These are phyloP conservation scores for Lithobates sylvaticus DNA, from an alignment of 2,797 vertebrate species.

Conservation along the genomic window DNA sequence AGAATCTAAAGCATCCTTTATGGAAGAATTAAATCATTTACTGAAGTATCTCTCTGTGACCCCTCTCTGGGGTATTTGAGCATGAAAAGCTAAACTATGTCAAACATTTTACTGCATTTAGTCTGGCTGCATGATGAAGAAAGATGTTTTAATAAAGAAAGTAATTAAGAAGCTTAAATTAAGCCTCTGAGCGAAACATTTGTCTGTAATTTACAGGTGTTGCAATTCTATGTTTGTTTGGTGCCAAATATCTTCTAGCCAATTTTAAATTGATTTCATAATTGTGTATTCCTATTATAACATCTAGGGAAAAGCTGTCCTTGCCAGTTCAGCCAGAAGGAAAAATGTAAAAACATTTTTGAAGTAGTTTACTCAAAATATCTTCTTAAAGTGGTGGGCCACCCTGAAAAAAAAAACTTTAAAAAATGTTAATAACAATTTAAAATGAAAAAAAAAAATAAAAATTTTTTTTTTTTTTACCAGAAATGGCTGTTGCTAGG, in stretches of 20 bases:
- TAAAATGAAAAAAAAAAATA: too few relatives aligned
- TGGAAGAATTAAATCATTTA: background rate
- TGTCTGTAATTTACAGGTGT: slow-evolving; percentile 28
- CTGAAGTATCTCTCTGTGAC: background rate
- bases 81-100: background rate
- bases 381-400: background rate
- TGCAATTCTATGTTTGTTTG: slow-evolving; percentile 19
- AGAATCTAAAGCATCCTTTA: background rate
- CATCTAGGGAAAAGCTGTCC: background rate
- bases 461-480: too few relatives aligned
- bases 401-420: too few relatives aligned
- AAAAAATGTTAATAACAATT: too few relatives aligned
- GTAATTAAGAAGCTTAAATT: slow-evolving; percentile 38
- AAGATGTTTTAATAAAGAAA: slow-evolving; percentile 28
- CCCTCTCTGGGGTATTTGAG: background rate
- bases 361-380: background rate
- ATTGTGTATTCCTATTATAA: background rate
- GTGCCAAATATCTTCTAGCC: slow-evolving; percentile 34
- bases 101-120: background rate
- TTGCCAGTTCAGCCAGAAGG: slow-evolving; percentile 3
- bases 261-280: slow-evolving; percentile 7
- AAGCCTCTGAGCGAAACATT: slow-evolving; percentile 17
- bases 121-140: background rate
- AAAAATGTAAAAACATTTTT: background rate
- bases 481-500: too few relatives aligned